Base-by-base conservation (phyloP, 2,113 vertebrate genomes). In the Verasper variegatus region DNA sequence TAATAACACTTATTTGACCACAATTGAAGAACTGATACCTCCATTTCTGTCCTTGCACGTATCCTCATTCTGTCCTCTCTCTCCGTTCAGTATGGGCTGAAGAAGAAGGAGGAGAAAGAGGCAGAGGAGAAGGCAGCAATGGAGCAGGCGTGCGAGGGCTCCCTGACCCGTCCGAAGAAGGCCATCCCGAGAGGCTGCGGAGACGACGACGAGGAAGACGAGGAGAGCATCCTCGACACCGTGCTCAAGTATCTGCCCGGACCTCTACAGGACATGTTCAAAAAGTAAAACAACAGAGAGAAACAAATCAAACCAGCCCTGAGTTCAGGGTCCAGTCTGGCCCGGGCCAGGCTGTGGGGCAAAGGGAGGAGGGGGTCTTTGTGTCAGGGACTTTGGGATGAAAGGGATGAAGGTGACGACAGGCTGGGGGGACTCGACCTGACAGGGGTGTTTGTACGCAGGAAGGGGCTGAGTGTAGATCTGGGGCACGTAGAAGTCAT, bases 51-150 rank as follows among this genome's bases (percentile, higher is more conserved):
- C 51, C 15, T 26, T 20, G 14, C 14, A 2, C 35, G 2, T 58
- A 26, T 15, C 7, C 14, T 14, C 8, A 5, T 18, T 14, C 27
- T 66, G 21, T 65, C 18, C 49, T 47, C 3, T 84, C 18, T 79
- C 47, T 85, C 18, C 40, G 2, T 42, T 0, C 78, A 69, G 98
- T 99, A 99, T 0, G 98, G 98, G 59, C 93, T 99, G 92, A 99
- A 99, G 95, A 99, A 99, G 94, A 99, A 99, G 76, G 98, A 99
- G 80, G 98, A 99, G 92, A 99, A 98, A 76, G 98, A 99, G 82
- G 98, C 98, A 0, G 98, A 99, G 89, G 97, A 99, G 92, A 99
- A 99, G 81, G 97, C 98, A 0, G 98, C 98, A 0, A 94, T 99
- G 94, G 98, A 99, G 83, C 97, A 99, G 92, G 96, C 97, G 0